Evolutionary conservation across 2,113 vertebrate species (phyloP), one percentile per base, ranked within the genome.

Genomic region (Grantiella picta): DNA sequence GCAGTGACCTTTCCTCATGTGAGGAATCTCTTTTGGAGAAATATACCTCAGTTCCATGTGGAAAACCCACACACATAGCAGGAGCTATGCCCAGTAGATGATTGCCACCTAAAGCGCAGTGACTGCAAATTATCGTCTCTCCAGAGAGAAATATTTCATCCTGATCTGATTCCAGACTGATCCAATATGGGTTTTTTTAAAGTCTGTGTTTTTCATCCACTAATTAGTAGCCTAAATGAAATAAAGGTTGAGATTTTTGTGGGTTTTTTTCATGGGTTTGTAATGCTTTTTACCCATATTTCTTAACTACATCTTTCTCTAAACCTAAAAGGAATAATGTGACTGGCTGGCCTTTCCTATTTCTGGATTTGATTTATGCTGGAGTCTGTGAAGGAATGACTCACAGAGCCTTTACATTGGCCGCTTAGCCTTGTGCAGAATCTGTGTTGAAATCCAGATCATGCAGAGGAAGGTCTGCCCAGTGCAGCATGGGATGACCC

Each of bases 361-460:
- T 96, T 95, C 95, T 96, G 95, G 92, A 89, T 93, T 60, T 94
- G 95, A 94, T 95, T 96, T 94, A 83, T 86, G 78, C 36, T 44
- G 85, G 63, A 86, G 84, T 54, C 85, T 44, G 63, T 0, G 0
- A 61, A 53, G 23, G 82, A 29, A 86, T 92, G 85, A 94, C 76
- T 96, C 94, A 89, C 4, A 63, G 56, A 45, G 23, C 75, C 52
- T 61, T 85, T 47, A 10, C 8, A 8, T 4, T 73, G 86, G 82
- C 91, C 1, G 1, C 88, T 80, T 61, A 36, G 80, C 18, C 90
- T 35, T 4, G 3, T 23, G 35, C 76, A 53, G 61, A 57, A 52
- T 75, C 54, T 36, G 33, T 73, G 75, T 31, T 83, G 38, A 81
- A 92, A 68, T 31, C 36, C 91, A 56, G 69, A 40, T 33, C 61